phyloP scores from a whole-genome alignment of 2,113 vertebrate genomes.

The Phylloscopus trochiloides region DNA sequence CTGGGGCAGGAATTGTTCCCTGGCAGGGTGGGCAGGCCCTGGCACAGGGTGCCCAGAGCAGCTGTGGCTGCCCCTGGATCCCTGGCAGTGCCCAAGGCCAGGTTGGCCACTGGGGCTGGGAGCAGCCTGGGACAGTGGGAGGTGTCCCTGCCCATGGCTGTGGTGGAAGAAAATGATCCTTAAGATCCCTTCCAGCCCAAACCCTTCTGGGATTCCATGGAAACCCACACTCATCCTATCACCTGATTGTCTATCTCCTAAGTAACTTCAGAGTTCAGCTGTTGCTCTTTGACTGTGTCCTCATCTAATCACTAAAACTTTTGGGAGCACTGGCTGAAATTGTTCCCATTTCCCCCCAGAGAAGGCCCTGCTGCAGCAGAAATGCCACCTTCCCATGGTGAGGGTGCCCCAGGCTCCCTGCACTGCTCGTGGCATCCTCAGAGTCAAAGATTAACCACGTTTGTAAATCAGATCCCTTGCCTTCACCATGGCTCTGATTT shows the following conservation, averaged over 20 bases:
- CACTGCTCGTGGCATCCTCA: background rate
- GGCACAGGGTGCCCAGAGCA: background rate
- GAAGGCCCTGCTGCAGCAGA: background rate
- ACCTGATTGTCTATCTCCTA: background rate
- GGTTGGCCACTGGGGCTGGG: background rate
- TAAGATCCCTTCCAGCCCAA: background rate
- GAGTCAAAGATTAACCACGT: conserved; percentile 31
- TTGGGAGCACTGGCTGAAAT: background rate
- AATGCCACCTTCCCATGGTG: conserved; percentile 2
- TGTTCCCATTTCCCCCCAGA: background rate
- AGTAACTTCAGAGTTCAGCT: background rate
- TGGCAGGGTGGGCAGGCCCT: background rate
- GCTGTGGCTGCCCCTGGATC: background rate
- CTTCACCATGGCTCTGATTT: conserved; percentile 50
- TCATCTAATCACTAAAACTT: background rate
- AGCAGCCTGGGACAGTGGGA: background rate
- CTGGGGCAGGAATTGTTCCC: background rate
- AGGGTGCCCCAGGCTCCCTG: background rate
- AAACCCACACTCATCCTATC: background rate
- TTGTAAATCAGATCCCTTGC: conserved; percentile 53
- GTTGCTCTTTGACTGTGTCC: background rate
- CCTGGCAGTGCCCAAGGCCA: background rate
- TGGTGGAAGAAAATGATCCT: accelerated
- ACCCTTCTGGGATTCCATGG: background rate
- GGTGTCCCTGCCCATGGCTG: background rate